Evolutionary conservation across 2,888 invertebrate genomes (phyloP), one percentile per base, ranked within the genome.

Genomic region (Trypoxylon attenuatum): DNA sequence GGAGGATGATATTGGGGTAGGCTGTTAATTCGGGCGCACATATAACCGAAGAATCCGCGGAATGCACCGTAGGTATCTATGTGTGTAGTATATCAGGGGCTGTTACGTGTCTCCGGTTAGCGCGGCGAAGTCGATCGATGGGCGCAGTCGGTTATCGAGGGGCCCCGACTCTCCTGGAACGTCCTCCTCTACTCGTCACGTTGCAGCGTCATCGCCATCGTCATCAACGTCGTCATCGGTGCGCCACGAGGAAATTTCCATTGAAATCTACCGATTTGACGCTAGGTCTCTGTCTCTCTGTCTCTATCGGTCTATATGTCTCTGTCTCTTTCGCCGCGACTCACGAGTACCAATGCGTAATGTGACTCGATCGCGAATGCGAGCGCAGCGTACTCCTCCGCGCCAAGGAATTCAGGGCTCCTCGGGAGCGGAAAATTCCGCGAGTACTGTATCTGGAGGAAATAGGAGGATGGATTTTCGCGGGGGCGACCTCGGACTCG

Each of bases 211-310:
- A 10, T 19, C 19, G 33, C 13, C 33, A 1, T 33, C 33, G 33
- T 33, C 33, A n/a, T 60, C 69, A 60, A 62, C 62, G 66, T 59
- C 60, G 71, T 60, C 69, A 54, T 51, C 43, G 62, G 41, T 27
- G 47, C 52, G 54, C 47, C 47, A 52, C 41, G 59, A 67, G 81
- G 79, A 82, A 82, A 79, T 77, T 82, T 82, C 82, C 80, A 79
- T 76, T 71, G 71, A 69, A 65, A 68, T 55, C 33, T n/a, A 22
- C 15, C 19, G 62, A 51, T 45, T 65, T 56, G 64, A 51, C 63
- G 61, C 41, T 22, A 19, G 10, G 10, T 29, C 23, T 13, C 8
- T 5, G 19, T 4, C n/a, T 4, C 22, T 0, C 33, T 13, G 33
- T 4, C 8, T 21, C 27, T 13, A 13, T 13, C 27, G 39, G n/a